Percentiles rank a stretch among this genome's conserved stretches.
phyloP scores from a whole-genome alignment of 2,113 vertebrate species.

The Lonchura striata region DNA sequence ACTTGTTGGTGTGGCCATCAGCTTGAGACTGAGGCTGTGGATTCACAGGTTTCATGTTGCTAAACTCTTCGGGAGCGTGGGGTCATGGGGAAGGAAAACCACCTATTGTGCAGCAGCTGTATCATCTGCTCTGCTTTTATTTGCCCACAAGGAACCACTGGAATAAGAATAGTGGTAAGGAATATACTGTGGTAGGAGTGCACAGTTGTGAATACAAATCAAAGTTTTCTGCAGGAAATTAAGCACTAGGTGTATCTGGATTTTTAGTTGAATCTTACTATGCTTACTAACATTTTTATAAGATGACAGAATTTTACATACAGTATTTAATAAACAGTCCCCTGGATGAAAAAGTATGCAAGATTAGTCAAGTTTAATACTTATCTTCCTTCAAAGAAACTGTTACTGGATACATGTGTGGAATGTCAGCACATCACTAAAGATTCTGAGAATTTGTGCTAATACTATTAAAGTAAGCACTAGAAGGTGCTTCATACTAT shows the following conservation, averaged over 20 bases:
- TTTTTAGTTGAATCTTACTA: too few relatives aligned
- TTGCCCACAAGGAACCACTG: neutral
- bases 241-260: neutral
- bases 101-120: neutral
- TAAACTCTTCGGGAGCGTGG: neutral
- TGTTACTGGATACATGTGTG: too few relatives aligned
- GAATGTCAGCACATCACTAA: too few relatives aligned
- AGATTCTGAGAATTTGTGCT: too few relatives aligned
- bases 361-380: too few relatives aligned
- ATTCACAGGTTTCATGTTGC: neutral
- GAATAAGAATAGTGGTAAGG: neutral
- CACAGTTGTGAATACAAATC: neutral
- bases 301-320: too few relatives aligned
- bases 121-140: neutral
- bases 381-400: too few relatives aligned
- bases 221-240: neutral
- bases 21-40: neutral
- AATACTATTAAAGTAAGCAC: neutral
- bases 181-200: neutral
- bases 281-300: too few relatives aligned
- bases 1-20: neutral
- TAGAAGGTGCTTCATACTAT: neutral
- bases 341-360: too few relatives aligned
- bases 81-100: neutral
- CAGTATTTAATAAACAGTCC: too few relatives aligned